Percentiles rank a stretch among this genome's conserved stretches.
These are phyloP conservation scores for Drosophila heteroneura DNA, from an alignment of 2,888 invertebrate genomes.

Conservation along the genomic window DNA sequence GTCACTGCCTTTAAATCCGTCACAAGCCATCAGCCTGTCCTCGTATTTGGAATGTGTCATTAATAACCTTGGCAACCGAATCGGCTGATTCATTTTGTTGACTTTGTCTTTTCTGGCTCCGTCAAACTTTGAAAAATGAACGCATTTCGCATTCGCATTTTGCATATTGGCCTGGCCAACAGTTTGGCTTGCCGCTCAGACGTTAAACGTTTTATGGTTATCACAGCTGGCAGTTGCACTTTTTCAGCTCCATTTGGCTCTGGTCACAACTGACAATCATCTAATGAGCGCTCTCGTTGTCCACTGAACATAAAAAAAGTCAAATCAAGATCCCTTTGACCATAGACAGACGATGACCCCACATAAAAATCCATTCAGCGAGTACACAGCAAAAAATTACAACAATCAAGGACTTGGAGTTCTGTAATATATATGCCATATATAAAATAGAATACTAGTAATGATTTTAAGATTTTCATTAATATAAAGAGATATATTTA, in stretches of 20 bases:
- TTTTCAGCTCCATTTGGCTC: constrained; percentile 71
- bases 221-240: constrained; percentile 57
- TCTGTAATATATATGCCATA: constrained; percentile 3
- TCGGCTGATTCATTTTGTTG: constrained; percentile 56
- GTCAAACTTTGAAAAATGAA: constrained; percentile 70
- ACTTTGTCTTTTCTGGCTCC: constrained; percentile 36
- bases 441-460: not conserved
- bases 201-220: constrained; percentile 25
- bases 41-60: constrained; percentile 47
- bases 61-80: constrained; percentile 58
- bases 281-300: constrained; percentile 24
- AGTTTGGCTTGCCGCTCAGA: constrained; percentile 5
- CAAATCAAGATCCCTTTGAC: constrained; percentile 42
- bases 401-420: constrained; percentile 15
- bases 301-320: constrained; percentile 37
- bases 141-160: constrained; percentile 37
- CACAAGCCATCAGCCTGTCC: constrained; percentile 3
- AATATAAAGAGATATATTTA: not conserved
- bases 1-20: constrained; percentile 17
- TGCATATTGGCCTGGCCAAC: constrained; percentile 50
- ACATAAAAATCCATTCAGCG: constrained; percentile 22
- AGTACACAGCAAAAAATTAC: constrained; percentile 17
- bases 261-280: constrained; percentile 25
- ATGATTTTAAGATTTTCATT: not conserved
- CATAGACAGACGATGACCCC: constrained; percentile 48